These are phyloP conservation scores for Pollachius pollachius DNA, from an alignment of 2,113 vertebrate genomes.

Conservation along the genomic window DNA sequence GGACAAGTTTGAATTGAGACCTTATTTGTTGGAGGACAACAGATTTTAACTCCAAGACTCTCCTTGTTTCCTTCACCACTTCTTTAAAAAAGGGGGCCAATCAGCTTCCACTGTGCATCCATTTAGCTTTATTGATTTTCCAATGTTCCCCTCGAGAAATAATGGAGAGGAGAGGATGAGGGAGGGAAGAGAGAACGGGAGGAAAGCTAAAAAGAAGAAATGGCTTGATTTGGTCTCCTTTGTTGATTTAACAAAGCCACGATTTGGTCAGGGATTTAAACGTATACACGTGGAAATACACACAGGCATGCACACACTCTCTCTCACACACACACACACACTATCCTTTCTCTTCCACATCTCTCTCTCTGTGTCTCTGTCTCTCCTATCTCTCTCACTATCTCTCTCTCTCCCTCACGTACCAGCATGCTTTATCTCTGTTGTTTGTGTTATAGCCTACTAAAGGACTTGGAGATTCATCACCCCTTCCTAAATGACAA, in stretches of 20 bases:
- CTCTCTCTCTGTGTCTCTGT: too few relatives aligned
- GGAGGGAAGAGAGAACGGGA: slow-evolving; percentile 33
- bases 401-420: slow-evolving; percentile 11
- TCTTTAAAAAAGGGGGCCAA: slow-evolving; percentile 71
- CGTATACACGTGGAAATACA: too few relatives aligned
- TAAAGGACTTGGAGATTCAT: slow-evolving; percentile 36
- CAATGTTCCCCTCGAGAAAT: slow-evolving; percentile 57
- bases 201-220: slow-evolving; percentile 19
- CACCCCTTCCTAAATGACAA: slow-evolving; percentile 27
- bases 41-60: slow-evolving; percentile 32
- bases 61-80: slow-evolving; percentile 64
- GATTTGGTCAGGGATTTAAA: too few relatives aligned
- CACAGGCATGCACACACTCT: too few relatives aligned
- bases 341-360: too few relatives aligned
- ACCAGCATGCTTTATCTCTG: neutral
- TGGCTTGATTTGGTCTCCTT: neutral
- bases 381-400: too few relatives aligned
- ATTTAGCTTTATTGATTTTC: slow-evolving; percentile 79
- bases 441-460: neutral
- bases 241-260: too few relatives aligned
- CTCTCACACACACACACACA: too few relatives aligned
- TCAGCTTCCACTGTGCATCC: slow-evolving; percentile 71
- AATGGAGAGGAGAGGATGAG: slow-evolving; percentile 24
- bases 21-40: neutral
- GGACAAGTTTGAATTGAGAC: too few relatives aligned